A percentile compares a stretch with the other conserved stretches of the same genome.
These are phyloP conservation scores for Arothron firmamentum DNA, from an alignment of 2,113 vertebrate genomes.

Conservation along the genomic window DNA sequence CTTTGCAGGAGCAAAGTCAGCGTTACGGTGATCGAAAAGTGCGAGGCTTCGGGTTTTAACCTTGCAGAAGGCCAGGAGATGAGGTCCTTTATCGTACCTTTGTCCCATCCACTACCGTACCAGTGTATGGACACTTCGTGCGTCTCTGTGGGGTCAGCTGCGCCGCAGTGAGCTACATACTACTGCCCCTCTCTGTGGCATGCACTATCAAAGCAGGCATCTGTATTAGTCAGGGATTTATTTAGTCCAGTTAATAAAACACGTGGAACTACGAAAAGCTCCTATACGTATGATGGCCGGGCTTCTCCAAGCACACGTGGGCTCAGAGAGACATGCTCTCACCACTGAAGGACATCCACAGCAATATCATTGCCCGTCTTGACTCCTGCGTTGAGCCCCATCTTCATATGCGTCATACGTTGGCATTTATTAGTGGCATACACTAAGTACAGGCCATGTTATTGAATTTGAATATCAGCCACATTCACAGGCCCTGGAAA, in stretches of 20 bases:
- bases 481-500: constrained; percentile 88
- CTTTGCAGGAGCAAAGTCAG: constrained; percentile 84
- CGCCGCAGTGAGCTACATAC: constrained; percentile 24
- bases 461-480: constrained; percentile 99
- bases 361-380: constrained; percentile 86
- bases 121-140: background rate
- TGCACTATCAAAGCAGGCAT: constrained; percentile 27
- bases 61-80: constrained; percentile 36
- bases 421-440: constrained; percentile 99
- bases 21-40: constrained; percentile 65
- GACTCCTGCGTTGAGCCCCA: constrained; percentile 81
- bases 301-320: constrained; percentile 51
- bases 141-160: constrained; percentile 28
- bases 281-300: constrained; percentile 55
- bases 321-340: constrained; percentile 35
- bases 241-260: constrained; percentile 55
- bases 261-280: constrained; percentile 49
- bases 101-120: background rate
- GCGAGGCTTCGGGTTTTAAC: constrained; percentile 56
- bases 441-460: constrained; percentile 98
- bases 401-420: constrained; percentile 93
- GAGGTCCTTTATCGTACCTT: background rate
- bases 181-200: background rate
- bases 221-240: constrained; percentile 44
- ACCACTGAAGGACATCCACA: constrained; percentile 72